A percentile compares a stretch with the other conserved stretches of the same genome.
phyloP scores from a whole-genome alignment of 1,140 invertebrate species.

The Neotoxoptera formosana region DNA sequence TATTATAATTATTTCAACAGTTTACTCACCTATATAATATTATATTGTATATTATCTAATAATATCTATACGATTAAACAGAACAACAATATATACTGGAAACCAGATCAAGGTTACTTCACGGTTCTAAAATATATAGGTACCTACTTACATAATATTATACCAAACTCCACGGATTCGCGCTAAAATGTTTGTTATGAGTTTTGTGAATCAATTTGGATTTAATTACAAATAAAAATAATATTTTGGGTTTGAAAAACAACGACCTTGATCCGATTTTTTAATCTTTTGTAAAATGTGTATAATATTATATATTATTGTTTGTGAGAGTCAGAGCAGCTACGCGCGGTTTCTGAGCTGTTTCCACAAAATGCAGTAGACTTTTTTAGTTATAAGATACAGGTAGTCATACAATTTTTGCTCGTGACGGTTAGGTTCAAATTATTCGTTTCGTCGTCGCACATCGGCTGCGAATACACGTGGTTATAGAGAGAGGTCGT shows the following conservation, averaged over 20 bases:
- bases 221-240: constrained; percentile 1
- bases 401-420: too few species aligned
- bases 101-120: constrained; percentile 31
- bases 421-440: too few species aligned
- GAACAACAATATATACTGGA: neutral
- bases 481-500: too few species aligned
- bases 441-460: too few species aligned
- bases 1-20: neutral
- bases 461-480: too few species aligned
- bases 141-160: neutral
- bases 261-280: neutral
- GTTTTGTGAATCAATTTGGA: neutral
- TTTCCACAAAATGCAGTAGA: neutral
- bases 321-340: neutral
- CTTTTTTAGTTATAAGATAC: neutral
- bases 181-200: neutral
- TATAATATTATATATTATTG: neutral
- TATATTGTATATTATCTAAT: neutral
- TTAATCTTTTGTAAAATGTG: neutral
- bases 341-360: neutral
- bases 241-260: neutral
- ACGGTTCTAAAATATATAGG: neutral
- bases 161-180: neutral
- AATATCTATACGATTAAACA: neutral
- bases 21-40: neutral